phyloP scores from a whole-genome alignment of 2,113 vertebrate species.

The Nematolebias whitei region DNA sequence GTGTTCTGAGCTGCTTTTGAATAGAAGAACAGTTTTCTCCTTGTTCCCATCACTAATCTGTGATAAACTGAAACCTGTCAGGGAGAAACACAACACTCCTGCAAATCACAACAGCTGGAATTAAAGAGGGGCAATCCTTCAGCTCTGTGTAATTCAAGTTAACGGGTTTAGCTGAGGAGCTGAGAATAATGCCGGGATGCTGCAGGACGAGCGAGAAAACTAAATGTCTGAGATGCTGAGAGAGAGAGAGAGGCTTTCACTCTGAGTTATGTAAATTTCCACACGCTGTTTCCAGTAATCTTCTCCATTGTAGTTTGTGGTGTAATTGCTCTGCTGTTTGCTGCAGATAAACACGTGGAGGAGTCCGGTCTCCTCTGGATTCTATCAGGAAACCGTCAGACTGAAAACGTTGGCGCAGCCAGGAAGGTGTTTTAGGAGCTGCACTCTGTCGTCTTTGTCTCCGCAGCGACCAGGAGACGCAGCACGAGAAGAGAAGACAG shows the following conservation, averaged over 20 bases:
- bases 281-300: conserved; percentile 48
- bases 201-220: conserved; percentile 22
- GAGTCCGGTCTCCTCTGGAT: conserved; percentile 64
- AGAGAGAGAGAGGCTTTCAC: conserved; percentile 13
- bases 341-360: conserved; percentile 70
- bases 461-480: conserved; percentile 10
- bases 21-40: conserved; percentile 8
- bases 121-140: conserved; percentile 34
- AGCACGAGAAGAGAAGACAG: conserved; percentile 21
- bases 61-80: conserved; percentile 16
- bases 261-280: conserved; percentile 50
- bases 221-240: background rate
- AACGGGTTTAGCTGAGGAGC: conserved; percentile 49
- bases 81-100: conserved; percentile 18
- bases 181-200: conserved; percentile 30
- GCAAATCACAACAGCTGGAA: conserved; percentile 20
- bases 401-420: conserved; percentile 33
- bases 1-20: conserved; percentile 17
- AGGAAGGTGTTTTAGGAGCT: conserved; percentile 7
- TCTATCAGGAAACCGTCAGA: conserved; percentile 60
- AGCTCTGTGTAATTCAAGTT: conserved; percentile 18
- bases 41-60: conserved; percentile 42
- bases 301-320: conserved; percentile 53
- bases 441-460: conserved; percentile 16
- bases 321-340: conserved; percentile 69